These are phyloP conservation scores for Orthosia cruda DNA, from an alignment of 2,888 invertebrate genomes.

Conservation along the genomic window DNA sequence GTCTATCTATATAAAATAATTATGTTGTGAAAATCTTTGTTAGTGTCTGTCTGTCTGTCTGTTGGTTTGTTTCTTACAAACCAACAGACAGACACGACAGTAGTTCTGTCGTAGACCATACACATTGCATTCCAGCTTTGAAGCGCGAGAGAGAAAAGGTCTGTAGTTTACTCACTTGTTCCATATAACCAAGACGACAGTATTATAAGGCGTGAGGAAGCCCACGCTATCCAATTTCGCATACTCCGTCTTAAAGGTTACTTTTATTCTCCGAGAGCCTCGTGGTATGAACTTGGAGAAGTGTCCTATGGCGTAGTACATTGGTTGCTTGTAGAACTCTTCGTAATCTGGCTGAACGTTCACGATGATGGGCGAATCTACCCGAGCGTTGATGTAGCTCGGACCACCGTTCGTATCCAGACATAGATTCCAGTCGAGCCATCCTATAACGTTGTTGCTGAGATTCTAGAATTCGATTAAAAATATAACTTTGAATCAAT, in stretches of 20 bases:
- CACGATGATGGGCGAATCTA: slow-evolving; percentile 52
- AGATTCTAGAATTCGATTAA: slow-evolving; percentile 32
- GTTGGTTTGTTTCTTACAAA: too few relatives aligned
- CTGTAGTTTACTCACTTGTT: slow-evolving; percentile 41
- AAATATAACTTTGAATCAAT: not conserved
- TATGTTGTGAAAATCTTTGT: too few relatives aligned
- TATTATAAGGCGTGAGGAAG: slow-evolving; percentile 53
- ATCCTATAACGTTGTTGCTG: slow-evolving; percentile 51
- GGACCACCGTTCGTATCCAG: slow-evolving; percentile 53
- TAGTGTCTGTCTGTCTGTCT: too few relatives aligned
- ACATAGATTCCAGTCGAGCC: slow-evolving; percentile 60
- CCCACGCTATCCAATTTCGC: slow-evolving; percentile 30
- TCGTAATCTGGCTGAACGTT: slow-evolving; percentile 16
- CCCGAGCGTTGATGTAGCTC: slow-evolving; percentile 18
- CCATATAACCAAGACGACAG: slow-evolving; percentile 50
- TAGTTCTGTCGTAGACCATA: too few relatives aligned
- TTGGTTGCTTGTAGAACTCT: slow-evolving; percentile 94
- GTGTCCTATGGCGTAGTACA: slow-evolving; percentile 96
- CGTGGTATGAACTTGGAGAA: slow-evolving; percentile 93
- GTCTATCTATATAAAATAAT: too few relatives aligned
- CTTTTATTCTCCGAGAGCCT: slow-evolving; percentile 42
- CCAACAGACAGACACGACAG: too few relatives aligned
- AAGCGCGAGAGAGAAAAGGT: too few relatives aligned
- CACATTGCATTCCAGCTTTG: too few relatives aligned
- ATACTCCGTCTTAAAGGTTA: not conserved